Conservation (phyloP, 2,797 vertebrate species). For the Tragelaphus oryx region DNA sequence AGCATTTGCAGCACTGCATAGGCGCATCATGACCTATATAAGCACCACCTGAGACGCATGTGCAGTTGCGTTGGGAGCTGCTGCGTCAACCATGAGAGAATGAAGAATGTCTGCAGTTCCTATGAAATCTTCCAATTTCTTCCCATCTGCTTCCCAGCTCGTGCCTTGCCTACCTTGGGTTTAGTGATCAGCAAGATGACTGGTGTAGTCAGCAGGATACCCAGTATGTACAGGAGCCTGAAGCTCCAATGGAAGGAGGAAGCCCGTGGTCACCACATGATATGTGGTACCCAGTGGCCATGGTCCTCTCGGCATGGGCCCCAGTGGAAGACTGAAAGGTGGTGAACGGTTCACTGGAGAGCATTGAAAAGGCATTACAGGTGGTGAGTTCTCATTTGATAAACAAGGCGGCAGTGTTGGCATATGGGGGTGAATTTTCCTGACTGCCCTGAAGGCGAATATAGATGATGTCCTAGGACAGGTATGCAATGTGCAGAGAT, state of each 20-base stretch:
- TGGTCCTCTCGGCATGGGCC: neutral
- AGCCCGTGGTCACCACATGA: neutral
- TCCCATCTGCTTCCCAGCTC: neutral
- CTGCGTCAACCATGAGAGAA: neutral
- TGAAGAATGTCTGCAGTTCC: neutral
- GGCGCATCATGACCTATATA: neutral
- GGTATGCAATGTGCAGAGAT: neutral
- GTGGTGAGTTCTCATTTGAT: neutral
- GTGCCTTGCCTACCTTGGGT: neutral
- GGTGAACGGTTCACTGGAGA: neutral
- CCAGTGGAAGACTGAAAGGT: neutral
- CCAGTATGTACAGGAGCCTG: neutral
- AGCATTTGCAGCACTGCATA: neutral
- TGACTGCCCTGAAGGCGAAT: neutral
- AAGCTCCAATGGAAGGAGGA: neutral
- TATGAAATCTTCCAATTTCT: neutral
- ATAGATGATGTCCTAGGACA: neutral
- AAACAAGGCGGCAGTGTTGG: neutral
- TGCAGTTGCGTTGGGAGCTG: neutral
- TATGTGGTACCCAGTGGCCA: neutral
- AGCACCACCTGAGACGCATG: neutral
- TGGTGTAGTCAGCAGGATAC: neutral
- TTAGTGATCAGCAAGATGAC: neutral
- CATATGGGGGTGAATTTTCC: neutral
- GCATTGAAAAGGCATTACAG: neutral